phyloP scores from a whole-genome alignment of 2,888 invertebrate genomes.

The Euzophera pinguis region DNA sequence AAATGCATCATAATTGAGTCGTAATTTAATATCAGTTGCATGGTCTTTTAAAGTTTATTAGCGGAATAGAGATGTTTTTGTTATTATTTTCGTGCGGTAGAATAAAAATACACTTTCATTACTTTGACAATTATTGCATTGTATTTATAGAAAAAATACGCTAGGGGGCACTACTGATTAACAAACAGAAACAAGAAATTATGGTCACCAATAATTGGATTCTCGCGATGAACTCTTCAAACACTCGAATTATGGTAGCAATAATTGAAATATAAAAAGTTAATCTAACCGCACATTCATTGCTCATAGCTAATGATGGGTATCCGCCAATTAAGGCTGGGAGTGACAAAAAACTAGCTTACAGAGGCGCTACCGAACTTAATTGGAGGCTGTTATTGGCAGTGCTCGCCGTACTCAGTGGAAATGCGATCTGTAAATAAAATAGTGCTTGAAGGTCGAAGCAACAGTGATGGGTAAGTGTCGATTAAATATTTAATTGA shows the following conservation, averaged over 20 bases:
- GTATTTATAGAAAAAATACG: too few relatives aligned
- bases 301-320: constrained; percentile 63
- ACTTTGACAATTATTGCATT: too few relatives aligned
- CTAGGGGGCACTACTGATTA: too few relatives aligned
- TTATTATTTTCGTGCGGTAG: too few relatives aligned
- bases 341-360: constrained; percentile 67
- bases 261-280: constrained; percentile 23
- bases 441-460: constrained; percentile 45
- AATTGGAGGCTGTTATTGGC: constrained; percentile 68
- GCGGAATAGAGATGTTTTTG: too few relatives aligned
- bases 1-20: too few relatives aligned
- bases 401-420: constrained; percentile 51
- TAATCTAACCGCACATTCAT: constrained; percentile 43
- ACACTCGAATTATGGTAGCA: constrained; percentile 8
- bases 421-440: constrained; percentile 46
- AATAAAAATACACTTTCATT: too few relatives aligned
- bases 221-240: constrained; percentile 1
- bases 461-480: constrained; percentile 4
- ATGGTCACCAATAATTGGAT: constrained; percentile 4
- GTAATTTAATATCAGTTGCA: too few relatives aligned
- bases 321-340: constrained; percentile 69
- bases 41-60: too few relatives aligned
- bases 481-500: constrained; percentile 6
- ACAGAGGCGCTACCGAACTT: constrained; percentile 73
- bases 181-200: neutral